A percentile compares a stretch with the other conserved stretches of the same genome.
Evolutionary conservation across 1,140 invertebrate genomes (phyloP).

Genomic region (Melanaphis sacchari): DNA sequence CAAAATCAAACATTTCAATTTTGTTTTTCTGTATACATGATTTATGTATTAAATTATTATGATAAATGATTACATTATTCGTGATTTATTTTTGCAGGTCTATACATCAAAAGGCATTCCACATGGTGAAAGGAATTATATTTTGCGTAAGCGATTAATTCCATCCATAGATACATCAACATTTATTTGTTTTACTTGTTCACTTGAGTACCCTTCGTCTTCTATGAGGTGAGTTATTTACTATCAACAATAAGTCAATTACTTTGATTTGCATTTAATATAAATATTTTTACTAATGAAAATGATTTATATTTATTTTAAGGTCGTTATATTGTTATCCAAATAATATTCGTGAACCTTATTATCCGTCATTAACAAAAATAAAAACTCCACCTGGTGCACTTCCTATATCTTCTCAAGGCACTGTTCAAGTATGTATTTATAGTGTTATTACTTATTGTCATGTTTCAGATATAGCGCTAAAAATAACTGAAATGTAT

Average conservation of each 20-base stretch:
- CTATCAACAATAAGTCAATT: background rate
- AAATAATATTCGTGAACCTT: conserved; percentile 84
- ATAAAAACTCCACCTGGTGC: conserved; percentile 81
- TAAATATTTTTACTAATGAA: background rate
- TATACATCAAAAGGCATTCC: conserved; percentile 72
- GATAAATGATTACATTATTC: background rate
- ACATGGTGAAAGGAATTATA: conserved; percentile 79
- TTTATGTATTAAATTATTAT: background rate
- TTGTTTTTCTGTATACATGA: background rate
- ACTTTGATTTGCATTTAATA: background rate
- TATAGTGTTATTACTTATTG: background rate
- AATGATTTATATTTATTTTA: conserved; percentile 63
- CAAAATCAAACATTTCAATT: background rate
- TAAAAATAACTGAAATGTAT: too few relatives aligned
- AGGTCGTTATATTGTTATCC: conserved; percentile 83
- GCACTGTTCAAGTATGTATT: conserved; percentile 65
- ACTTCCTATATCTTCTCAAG: conserved; percentile 81
- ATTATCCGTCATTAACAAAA: conserved; percentile 84
- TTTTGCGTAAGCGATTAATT: conserved; percentile 76
- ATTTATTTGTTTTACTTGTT: conserved; percentile 90
- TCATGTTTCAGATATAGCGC: too few relatives aligned
- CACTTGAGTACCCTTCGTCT: conserved; percentile 77
- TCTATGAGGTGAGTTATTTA: conserved; percentile 63
- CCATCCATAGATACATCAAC: conserved; percentile 73
- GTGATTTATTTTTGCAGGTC: conserved; percentile 66